Evolutionary conservation across 1,140 invertebrate species (phyloP), one percentile per base, ranked within the genome.

Genomic region (Macrobrachium nipponense): DNA sequence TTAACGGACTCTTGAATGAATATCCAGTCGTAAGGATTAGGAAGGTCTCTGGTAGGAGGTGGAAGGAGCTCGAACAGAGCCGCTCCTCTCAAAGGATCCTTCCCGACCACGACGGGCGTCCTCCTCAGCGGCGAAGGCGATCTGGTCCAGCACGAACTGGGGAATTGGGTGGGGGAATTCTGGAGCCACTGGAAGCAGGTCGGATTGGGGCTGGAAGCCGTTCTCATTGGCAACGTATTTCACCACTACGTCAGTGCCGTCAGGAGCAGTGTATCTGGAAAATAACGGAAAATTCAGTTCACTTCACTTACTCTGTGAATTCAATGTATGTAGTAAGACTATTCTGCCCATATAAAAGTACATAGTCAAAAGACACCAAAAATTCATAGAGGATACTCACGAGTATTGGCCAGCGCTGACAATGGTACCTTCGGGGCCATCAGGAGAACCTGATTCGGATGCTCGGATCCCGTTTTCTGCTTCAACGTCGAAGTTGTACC

Each of bases 191-290:
- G 96, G 95, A 27, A 96, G 91, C 90, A 96, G 95, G 51, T 93
- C 93, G 36, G 95, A 95, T 80, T 93, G 91, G 2, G 95, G 94
- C 84, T 94, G 94, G 91, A 96, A 96, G 18, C 95, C 95, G 89
- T 92, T 92, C 75, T 91, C 91, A 58, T 70, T 43, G 89, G 17
- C 17, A 20, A 64, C 87, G 51, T 51, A 51, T 51, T 51, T 51
- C 51, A 51, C 51, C 3, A 51, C 2, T 10, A 51, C 51, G 12
- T 51, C 51, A 12, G 51, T 51, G 8, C 51, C 87, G 44, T 88
- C 87, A 12, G 86, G 80, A 2, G 68, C 68, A 3, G 20, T 70
- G 23, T 70, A 70, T 17, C 68, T 70, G 6, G n/a, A 70, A 27
- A 12, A 5, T 15, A 0, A 70, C 0, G 27, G n/a, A 0, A 36